Evolutionary conservation across 2,113 vertebrate genomes (phyloP).

Genomic region (Elachura formosa): DNA sequence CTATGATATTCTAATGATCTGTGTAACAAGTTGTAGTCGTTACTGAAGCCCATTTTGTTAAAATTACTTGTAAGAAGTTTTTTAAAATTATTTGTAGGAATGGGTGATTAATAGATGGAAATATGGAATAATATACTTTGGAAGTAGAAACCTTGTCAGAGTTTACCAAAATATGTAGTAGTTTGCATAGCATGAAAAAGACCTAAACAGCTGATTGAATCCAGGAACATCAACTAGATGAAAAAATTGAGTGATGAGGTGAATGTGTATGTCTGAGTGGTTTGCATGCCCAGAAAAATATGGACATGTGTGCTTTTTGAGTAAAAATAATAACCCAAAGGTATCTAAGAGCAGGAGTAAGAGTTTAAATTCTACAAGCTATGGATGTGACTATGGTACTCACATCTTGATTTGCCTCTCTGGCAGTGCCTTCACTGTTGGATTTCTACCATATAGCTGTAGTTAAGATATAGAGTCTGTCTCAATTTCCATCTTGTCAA

Average conservation of each 20-base stretch:
- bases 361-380: background rate
- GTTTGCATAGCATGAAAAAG: background rate
- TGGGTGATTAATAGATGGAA: background rate
- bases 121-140: background rate
- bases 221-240: background rate
- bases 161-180: background rate
- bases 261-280: background rate
- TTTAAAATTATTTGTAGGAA: background rate
- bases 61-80: background rate
- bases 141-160: background rate
- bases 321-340: background rate
- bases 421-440: background rate
- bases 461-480: background rate
- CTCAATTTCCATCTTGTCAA: background rate
- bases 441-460: background rate
- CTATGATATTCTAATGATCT: background rate
- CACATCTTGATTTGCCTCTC: background rate
- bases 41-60: background rate
- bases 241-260: background rate
- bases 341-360: background rate
- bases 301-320: background rate
- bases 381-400: background rate
- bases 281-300: background rate
- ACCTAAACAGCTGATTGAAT: background rate
- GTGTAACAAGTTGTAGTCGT: background rate